Percentiles rank a stretch among this genome's conserved stretches.
phyloP scores from a whole-genome alignment of 2,797 vertebrate species.

The Coccyzus lansbergi region DNA sequence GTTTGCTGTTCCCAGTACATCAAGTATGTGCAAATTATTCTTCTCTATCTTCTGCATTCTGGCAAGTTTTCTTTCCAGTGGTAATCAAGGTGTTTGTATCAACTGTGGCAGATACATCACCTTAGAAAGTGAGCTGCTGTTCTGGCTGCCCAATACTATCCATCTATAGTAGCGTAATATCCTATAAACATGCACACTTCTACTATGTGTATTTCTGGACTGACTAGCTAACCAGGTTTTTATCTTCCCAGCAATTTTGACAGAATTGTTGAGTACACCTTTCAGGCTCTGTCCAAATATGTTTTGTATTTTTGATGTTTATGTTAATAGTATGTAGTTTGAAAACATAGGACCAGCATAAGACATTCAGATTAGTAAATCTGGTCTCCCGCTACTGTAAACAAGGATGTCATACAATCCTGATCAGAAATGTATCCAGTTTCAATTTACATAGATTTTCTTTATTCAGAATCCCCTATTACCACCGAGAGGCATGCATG shows the following conservation, averaged over 20 bases:
- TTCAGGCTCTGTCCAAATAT: neutral
- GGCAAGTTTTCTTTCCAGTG: neutral
- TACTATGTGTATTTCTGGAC: neutral
- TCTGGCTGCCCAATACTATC: neutral
- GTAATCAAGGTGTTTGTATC: neutral
- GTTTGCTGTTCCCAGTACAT: neutral
- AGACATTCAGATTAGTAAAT: neutral
- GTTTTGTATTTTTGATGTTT: neutral
- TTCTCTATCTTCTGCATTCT: constrained; percentile 10
- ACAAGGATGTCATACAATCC: neutral
- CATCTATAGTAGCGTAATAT: neutral
- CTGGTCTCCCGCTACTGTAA: neutral
- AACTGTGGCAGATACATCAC: neutral
- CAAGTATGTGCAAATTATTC: neutral
- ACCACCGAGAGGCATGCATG: neutral
- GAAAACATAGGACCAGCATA: neutral
- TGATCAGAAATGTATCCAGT: neutral
- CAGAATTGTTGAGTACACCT: neutral
- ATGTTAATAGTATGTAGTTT: neutral
- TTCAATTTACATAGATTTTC: neutral
- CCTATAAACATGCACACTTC: neutral
- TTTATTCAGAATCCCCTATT: neutral
- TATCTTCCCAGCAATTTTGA: neutral
- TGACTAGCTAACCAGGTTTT: neutral
- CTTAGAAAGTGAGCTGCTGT: neutral